Base-by-base conservation (phyloP, 2,888 invertebrate species). In the Spodoptera littoralis region DNA sequence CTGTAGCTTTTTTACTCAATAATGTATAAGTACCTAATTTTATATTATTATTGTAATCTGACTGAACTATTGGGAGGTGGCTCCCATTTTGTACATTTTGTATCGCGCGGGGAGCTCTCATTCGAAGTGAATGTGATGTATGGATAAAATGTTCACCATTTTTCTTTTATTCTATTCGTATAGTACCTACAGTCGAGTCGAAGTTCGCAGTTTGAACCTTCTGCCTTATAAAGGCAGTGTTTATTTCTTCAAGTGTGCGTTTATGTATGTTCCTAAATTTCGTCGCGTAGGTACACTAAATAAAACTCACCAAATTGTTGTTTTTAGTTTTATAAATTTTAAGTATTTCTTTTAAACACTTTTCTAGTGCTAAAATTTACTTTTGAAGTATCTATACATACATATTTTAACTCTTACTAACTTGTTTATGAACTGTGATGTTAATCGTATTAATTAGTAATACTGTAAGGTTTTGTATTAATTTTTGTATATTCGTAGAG, bases 391-490 rank as follows among this genome's bases (percentile, higher is more conserved):
- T 89, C 77, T 85, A 86, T 72, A 79, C 69, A 77, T 90, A 90
- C 69, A 77, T 90, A 90, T 88, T 90, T 86, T 91, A 90, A 89
- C 87, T 88, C 86, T 89, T 84, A 89, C 89, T 92, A 92, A 92
- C 92, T 92, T 94, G 87, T 94, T 94, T 94, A 94, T 94, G 92
- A 94, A 94, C 94, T 94, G 94, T 94, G 94, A 94, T 94, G 94
- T 94, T 92, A 93, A 93, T 94, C 86, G 93, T 94, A 94, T 94
- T 94, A 94, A 94, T 93, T 94, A 93, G 92, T 92, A 92, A 84
- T 72, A 76, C 70, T 79, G 82, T 93, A 94, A 93, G 92, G 73
- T 86, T 90, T 90, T 93, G 88, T 93, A 93, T 92, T 94, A 90
- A 92, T 93, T 94, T 79, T 94, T 94, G 94, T 94, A 94, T 93